These are phyloP conservation scores for Dendrolimus houi DNA, from an alignment of 2,888 invertebrate genomes.

Conservation along the genomic window DNA sequence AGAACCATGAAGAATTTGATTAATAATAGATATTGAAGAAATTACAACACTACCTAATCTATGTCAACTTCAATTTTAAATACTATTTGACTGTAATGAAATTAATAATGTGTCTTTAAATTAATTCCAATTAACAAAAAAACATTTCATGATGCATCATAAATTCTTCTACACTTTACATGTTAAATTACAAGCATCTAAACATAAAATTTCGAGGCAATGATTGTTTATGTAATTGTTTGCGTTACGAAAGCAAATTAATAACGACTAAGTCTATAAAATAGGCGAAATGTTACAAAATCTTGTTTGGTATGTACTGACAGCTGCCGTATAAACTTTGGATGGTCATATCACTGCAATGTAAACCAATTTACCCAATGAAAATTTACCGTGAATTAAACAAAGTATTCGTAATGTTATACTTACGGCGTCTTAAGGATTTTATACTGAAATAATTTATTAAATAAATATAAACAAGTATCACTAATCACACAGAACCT, in stretches of 20 bases:
- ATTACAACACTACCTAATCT: too few relatives aligned
- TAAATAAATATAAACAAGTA: constrained; percentile 69
- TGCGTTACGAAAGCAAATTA: neutral
- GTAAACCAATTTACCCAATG: too few relatives aligned
- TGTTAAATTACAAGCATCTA: neutral
- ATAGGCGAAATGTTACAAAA: constrained; percentile 17
- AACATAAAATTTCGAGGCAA: neutral
- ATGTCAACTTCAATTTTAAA: too few relatives aligned
- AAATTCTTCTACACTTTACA: neutral
- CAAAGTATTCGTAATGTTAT: constrained; percentile 14
- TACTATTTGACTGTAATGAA: neutral
- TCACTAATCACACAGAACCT: constrained; percentile 49
- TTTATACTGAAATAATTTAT: constrained; percentile 45
- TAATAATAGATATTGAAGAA: too few relatives aligned
- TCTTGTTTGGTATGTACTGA: constrained; percentile 35
- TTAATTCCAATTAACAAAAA: constrained; percentile 1
- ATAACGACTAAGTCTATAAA: constrained; percentile 1
- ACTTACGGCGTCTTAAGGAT: constrained; percentile 54
- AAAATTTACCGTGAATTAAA: too few relatives aligned
- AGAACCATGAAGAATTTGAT: too few relatives aligned
- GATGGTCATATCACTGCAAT: neutral
- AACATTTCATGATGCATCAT: neutral
- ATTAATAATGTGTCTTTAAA: neutral
- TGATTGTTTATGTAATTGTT: neutral
- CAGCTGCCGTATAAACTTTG: constrained; percentile 45